Conservation (phyloP, 2,888 invertebrate species). For the Drosophila cognata region DNA sequence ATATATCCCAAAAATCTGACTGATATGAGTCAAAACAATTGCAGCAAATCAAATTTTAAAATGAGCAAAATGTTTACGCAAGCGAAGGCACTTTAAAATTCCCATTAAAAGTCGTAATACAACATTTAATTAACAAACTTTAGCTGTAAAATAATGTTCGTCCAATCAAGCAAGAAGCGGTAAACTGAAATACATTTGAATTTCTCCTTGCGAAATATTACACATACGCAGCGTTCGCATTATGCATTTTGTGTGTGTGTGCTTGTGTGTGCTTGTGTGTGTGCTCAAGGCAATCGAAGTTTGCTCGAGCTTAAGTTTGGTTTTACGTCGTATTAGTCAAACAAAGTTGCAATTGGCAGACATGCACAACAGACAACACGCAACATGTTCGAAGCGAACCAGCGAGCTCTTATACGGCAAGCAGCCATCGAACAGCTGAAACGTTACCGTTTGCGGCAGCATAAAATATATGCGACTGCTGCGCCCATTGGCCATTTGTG, state of each 20-base stretch:
- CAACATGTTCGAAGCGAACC: slow-evolving; percentile 54
- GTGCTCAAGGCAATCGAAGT: slow-evolving; percentile 5
- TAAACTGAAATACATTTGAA: slow-evolving; percentile 6
- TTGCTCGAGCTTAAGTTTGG: slow-evolving; percentile 13
- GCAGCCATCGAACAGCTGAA: slow-evolving; percentile 22
- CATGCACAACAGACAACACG: slow-evolving; percentile 9
- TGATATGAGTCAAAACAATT: background rate
- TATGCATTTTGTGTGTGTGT: background rate
- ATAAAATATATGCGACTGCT: slow-evolving; percentile 72
- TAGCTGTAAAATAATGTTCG: slow-evolving; percentile 8
- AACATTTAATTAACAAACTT: slow-evolving; percentile 1
- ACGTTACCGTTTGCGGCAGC: slow-evolving; percentile 52
- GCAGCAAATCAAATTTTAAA: background rate
- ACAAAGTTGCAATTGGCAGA: slow-evolving; percentile 23
- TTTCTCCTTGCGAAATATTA: slow-evolving; percentile 25
- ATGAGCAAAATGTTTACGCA: background rate
- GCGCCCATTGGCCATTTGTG: slow-evolving; percentile 74
- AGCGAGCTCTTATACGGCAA: slow-evolving; percentile 53
- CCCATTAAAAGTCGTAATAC: background rate
- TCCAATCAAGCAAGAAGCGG: slow-evolving; percentile 20
- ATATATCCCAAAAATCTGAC: background rate
- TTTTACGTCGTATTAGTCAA: slow-evolving; percentile 12
- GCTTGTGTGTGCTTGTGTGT: background rate
- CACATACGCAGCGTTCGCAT: slow-evolving; percentile 44
- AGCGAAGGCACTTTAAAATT: background rate